Conservation (phyloP, 2,797 vertebrate genomes). For the Sebastes iracundus region DNA sequence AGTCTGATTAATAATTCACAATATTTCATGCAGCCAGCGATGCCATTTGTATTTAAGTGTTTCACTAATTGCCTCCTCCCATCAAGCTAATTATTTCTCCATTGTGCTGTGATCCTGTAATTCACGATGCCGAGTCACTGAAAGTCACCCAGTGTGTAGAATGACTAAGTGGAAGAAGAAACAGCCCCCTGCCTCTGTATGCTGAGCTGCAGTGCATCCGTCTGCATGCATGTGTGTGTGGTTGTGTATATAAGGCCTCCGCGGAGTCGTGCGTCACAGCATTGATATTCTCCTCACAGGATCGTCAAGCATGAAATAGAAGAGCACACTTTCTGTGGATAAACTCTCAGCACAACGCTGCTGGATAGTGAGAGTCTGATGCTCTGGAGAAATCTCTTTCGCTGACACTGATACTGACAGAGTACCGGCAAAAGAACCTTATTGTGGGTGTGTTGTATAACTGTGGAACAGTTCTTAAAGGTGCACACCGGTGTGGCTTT, state of each 20-base stretch:
- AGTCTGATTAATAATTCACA: constrained; percentile 55
- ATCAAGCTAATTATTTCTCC: constrained; percentile 68
- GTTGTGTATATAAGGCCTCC: constrained; percentile 35
- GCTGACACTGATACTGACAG: constrained; percentile 41
- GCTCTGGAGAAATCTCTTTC: constrained; percentile 50
- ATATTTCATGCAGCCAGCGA: constrained; percentile 39
- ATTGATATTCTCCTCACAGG: constrained; percentile 72
- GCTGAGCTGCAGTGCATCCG: constrained; percentile 15
- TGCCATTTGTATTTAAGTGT: constrained; percentile 63
- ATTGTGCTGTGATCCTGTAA: constrained; percentile 69
- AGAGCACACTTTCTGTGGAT: constrained; percentile 60
- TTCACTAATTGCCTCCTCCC: constrained; percentile 68
- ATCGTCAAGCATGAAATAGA: constrained; percentile 68
- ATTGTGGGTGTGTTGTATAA: background rate
- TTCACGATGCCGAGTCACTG: constrained; percentile 52
- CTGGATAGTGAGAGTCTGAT: constrained; percentile 43
- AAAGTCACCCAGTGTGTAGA: constrained; percentile 37
- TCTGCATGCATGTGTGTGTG: constrained; percentile 17
- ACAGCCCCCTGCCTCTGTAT: constrained; percentile 20
- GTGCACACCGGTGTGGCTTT: background rate
- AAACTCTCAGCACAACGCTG: constrained; percentile 55
- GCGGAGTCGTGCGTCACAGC: constrained; percentile 36
- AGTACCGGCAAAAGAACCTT: background rate
- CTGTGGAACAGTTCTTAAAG: background rate
- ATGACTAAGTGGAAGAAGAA: constrained; percentile 42